Base-by-base conservation (phyloP, 2,113 vertebrate genomes). In the Clarias gariepinus region DNA sequence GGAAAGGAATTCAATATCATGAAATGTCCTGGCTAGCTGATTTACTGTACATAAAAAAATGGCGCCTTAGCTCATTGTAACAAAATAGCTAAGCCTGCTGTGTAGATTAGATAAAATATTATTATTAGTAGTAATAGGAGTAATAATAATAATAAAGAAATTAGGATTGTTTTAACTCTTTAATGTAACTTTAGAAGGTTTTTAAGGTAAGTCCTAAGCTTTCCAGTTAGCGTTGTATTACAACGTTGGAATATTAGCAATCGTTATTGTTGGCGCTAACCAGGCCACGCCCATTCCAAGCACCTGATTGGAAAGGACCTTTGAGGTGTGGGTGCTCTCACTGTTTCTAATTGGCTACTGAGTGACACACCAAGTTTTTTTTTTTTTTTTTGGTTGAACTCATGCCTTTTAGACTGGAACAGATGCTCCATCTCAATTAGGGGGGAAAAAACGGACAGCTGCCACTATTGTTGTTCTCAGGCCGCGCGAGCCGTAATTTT, bases 391-490 rank as follows among this genome's bases (percentile, higher is more conserved):
- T 90, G 91, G 90, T 92, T 93, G 93, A 94, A 94, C 93, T 92
- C 93, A 91, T 92, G 94, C 92, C 93, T 58, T 58, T 84, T 94
- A 94, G 92, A 90, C 89, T 87, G 47, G 90, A 95, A 93, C 95
- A 96, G 95, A 96, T 95, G 95, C 94, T 93, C 55, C 90, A 91
- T 94, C 93, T 95, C 93, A 94, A 94, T 93, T 79, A 16, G 30
- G 41, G 33, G 16, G 25, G 7, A 81, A 58, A 19, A 63, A 94
- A 93, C 93, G 89, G 94, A 94, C 95, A 96, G 95, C 94, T 96
- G 95, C 93, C 93, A 89, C 94, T 90, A 95, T 95, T 96, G 95
- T 95, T 94, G 95, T 94, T 93, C 92, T 92, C 89, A 92, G 93
- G 90, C 91, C 88, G 90, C 91, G 89, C 92, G 78, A 92, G 90